A percentile compares a stretch with the other conserved stretches of the same genome.
Conservation (phyloP, 1,140 invertebrate species). For the Atopsyche davidsoni region DNA sequence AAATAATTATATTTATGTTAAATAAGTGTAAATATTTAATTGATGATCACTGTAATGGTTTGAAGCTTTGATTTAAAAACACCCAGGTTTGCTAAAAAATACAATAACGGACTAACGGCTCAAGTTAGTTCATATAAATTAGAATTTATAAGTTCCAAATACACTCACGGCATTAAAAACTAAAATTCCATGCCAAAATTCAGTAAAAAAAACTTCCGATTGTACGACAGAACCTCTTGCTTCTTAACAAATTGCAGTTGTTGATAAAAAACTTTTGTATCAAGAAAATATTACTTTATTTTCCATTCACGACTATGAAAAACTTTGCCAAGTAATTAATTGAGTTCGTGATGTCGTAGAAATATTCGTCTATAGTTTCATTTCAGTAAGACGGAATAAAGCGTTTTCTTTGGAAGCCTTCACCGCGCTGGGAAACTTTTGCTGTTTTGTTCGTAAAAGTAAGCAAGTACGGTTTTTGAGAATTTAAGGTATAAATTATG, state of each 20-base stretch:
- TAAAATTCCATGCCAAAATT: not conserved
- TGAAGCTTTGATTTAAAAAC: too few relatives aligned
- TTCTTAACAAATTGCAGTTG: not conserved
- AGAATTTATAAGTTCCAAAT: too few relatives aligned
- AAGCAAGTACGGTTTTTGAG: too few relatives aligned
- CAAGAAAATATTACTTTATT: constrained; percentile 1
- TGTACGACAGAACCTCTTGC: not conserved
- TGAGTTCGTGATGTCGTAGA: not conserved
- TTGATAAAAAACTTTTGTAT: not conserved
- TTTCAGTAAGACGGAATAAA: not conserved
- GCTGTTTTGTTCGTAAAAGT: not conserved
- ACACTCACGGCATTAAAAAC: not conserved
- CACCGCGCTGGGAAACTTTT: not conserved
- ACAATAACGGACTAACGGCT: too few relatives aligned
- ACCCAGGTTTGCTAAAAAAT: too few relatives aligned
- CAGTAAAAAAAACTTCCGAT: not conserved
- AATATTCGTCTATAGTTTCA: not conserved
- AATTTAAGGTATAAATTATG: not conserved
- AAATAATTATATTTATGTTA: too few relatives aligned
- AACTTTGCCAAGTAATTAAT: not conserved
- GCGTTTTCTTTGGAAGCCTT: not conserved
- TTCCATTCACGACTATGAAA: not conserved
- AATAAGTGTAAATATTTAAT: too few relatives aligned
- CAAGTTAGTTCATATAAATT: too few relatives aligned
- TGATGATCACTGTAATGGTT: too few relatives aligned